Evolutionary conservation across 2,113 vertebrate genomes (phyloP).

Genomic region (Anolis carolinensis): DNA sequence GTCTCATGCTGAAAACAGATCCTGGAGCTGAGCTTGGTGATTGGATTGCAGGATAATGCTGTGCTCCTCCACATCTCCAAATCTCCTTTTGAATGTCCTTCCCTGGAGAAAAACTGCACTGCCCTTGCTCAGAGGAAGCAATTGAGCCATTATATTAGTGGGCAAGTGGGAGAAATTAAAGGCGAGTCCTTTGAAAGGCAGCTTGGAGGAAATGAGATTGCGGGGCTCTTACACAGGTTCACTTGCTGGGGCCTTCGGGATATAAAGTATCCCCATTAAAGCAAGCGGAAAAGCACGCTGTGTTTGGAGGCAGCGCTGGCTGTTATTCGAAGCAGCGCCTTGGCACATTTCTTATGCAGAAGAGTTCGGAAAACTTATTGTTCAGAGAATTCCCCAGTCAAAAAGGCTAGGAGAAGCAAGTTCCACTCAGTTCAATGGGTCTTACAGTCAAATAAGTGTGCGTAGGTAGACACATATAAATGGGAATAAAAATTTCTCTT

Average conservation of each 20-base stretch:
- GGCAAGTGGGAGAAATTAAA: constrained; percentile 6
- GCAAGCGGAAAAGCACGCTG: neutral
- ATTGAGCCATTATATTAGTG: neutral
- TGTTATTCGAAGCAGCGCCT: neutral
- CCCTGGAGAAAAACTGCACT: neutral
- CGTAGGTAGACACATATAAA: too few relatives aligned
- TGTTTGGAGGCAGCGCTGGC: too few relatives aligned
- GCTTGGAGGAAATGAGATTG: neutral
- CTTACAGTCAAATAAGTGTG: too few relatives aligned
- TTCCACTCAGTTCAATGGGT: too few relatives aligned
- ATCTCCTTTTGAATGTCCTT: neutral
- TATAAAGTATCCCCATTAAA: neutral
- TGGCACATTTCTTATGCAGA: too few relatives aligned
- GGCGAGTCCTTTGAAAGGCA: neutral
- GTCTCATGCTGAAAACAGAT: neutral
- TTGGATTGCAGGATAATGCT: neutral
- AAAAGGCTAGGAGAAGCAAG: too few relatives aligned
- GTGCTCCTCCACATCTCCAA: neutral
- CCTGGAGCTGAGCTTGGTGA: neutral
- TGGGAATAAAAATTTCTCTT: too few relatives aligned
- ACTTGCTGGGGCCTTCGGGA: neutral
- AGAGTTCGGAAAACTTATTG: too few relatives aligned
- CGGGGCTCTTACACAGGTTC: neutral
- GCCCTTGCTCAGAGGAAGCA: neutral
- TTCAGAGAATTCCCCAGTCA: neutral